Percentiles rank a stretch among this genome's conserved stretches.
Conservation (phyloP, 2,888 invertebrate genomes). For the Zele albiditarsus region DNA sequence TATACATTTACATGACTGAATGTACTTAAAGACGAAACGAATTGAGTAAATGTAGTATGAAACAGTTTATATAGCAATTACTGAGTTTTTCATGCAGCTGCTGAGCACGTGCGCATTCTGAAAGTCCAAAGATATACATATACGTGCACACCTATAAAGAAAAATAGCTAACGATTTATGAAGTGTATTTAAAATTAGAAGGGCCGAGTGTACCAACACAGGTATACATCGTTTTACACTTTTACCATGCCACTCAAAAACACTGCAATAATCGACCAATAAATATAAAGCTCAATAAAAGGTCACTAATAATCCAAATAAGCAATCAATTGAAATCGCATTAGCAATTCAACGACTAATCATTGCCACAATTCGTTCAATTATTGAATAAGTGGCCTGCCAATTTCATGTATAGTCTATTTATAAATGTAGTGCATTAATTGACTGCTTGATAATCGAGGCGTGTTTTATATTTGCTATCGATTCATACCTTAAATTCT, state of each 20-base stretch:
- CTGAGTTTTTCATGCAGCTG: conserved; percentile 16
- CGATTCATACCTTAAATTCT: not conserved
- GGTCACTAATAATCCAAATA: not conserved
- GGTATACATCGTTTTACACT: not conserved
- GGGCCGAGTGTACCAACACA: not conserved
- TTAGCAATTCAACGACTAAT: not conserved
- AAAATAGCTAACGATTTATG: not conserved
- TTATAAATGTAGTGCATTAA: not conserved
- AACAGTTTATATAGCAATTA: conserved; percentile 16
- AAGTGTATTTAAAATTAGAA: conserved; percentile 18
- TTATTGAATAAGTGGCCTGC: not conserved
- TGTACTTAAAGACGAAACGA: conserved; percentile 12
- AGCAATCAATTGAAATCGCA: not conserved
- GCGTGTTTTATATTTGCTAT: not conserved
- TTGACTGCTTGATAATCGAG: not conserved
- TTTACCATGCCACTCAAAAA: not conserved
- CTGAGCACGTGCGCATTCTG: conserved; percentile 11
- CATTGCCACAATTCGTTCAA: not conserved
- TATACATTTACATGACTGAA: not conserved
- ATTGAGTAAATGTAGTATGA: conserved; percentile 23
- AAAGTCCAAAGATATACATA: not conserved
- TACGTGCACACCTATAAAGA: not conserved
- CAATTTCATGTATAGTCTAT: not conserved
- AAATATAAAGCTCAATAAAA: not conserved
- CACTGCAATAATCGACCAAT: not conserved